Evolutionary conservation across 2,797 vertebrate species (phyloP), one percentile per base, ranked within the genome.

Genomic region (Anolis apletophallus): DNA sequence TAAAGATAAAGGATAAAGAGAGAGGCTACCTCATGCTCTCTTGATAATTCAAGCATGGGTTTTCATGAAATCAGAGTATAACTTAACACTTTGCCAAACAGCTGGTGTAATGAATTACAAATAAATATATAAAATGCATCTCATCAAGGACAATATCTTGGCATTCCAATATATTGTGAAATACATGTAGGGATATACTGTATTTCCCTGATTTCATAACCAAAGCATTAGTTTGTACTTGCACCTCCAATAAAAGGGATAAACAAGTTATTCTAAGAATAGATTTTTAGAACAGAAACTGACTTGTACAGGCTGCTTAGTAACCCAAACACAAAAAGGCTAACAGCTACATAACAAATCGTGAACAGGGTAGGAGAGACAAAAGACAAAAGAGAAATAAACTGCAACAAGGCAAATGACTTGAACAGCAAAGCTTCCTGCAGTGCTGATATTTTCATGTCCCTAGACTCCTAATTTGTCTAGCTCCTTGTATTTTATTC

Each of bases 401-500:
- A 91, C 46, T 93, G 32, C 46, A 80, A 91, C 85, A 71, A 86
- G 89, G 36, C 82, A 89, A 94, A 90, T 40, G 92, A 80, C 74
- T 83, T 86, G 88, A 61, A 90, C 1, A 86, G 79, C 83, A 52
- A 92, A 87, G 57, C 79, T 55, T 90, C 59, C 82, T 92, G 90
- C 87, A 95, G 81, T 82, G 13, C 13, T 29, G 23, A 36, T 73
- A 69, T 69, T 88, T 74, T 88, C 92, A 84, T 75, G 87, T 92
- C 87, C 90, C 91, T 54, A 91, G 91, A 88, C 69, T 93, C 87
- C 91, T 94, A 92, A 94, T 94, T 92, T 93, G 92, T 94, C 72
- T 89, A 88, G 87, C 88, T 95, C 92, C 90, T 91, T 78, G 88
- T 88, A 85, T 91, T 95, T 95, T 94, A 91, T 96, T 94, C 92